Evolutionary conservation across 1,140 invertebrate genomes (phyloP).

Genomic region (Mycetomoellerius zeteki): DNA sequence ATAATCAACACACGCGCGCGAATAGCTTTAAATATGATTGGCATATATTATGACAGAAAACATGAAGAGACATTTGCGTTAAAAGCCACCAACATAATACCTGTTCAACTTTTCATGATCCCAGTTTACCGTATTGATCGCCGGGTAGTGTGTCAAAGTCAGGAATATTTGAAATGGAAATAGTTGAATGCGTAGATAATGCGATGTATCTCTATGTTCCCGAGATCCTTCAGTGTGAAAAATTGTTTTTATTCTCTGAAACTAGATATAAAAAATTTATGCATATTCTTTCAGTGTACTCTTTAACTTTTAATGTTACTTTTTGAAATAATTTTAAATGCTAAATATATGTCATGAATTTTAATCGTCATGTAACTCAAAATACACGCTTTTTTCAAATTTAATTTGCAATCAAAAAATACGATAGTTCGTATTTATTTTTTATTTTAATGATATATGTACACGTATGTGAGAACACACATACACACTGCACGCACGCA

Average conservation of each 20-base stretch:
- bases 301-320: too few relatives aligned
- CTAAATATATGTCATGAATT: constrained; percentile 1
- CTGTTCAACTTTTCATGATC: constrained; percentile 46
- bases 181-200: constrained; percentile 15
- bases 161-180: constrained; percentile 16
- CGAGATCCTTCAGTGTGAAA: neutral
- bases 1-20: constrained; percentile 51
- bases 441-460: too few relatives aligned
- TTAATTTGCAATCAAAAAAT: neutral
- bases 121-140: constrained; percentile 47
- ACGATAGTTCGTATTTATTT: neutral
- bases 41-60: neutral
- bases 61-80: constrained; percentile 14
- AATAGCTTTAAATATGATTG: constrained; percentile 2
- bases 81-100: constrained; percentile 20
- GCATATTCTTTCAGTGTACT: neutral
- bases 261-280: constrained; percentile 7
- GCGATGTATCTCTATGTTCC: constrained; percentile 10
- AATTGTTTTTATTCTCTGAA: neutral
- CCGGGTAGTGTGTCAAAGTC: neutral
- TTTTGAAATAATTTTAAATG: neutral
- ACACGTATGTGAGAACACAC: too few relatives aligned
- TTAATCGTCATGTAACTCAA: constrained; percentile 2
- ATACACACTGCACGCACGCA: too few relatives aligned
- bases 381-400: neutral